A percentile compares a stretch with the other conserved stretches of the same genome.
Conservation (phyloP, 2,888 invertebrate species). For the Chydorus sphaericus region DNA sequence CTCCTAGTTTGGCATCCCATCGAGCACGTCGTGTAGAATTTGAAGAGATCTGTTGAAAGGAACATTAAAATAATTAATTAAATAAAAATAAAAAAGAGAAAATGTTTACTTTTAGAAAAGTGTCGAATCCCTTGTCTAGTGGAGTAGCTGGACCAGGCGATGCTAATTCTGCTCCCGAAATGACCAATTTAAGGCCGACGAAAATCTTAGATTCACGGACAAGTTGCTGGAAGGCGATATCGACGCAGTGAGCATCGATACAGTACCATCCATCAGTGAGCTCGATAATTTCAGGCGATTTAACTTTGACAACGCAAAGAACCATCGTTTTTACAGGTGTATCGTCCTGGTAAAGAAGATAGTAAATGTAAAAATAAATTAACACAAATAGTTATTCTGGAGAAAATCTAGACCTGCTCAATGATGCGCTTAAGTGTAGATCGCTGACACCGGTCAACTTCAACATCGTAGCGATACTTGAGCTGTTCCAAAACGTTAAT, state of each 20-base stretch:
- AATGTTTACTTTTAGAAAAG: slow-evolving; percentile 53
- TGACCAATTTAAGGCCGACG: slow-evolving; percentile 55
- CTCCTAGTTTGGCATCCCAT: slow-evolving; percentile 56
- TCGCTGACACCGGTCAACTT: slow-evolving; percentile 55
- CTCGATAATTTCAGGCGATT: slow-evolving; percentile 35
- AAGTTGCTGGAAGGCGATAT: slow-evolving; percentile 43
- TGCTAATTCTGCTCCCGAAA: slow-evolving; percentile 51
- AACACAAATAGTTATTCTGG: too few species aligned
- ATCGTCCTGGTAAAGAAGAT: slow-evolving; percentile 44
- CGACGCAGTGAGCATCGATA: slow-evolving; percentile 42
- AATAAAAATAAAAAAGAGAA: too few species aligned
- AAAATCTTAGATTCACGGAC: slow-evolving; percentile 41
- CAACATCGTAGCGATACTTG: slow-evolving; percentile 54
- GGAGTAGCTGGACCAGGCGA: slow-evolving; percentile 55
- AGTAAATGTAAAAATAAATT: too few species aligned
- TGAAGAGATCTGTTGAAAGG: slow-evolving; percentile 51
- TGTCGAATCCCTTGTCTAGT: slow-evolving; percentile 45
- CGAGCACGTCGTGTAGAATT: slow-evolving; percentile 50
- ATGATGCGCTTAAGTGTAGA: slow-evolving; percentile 53
- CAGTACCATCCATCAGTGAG: slow-evolving; percentile 74
- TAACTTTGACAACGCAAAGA: slow-evolving; percentile 48
- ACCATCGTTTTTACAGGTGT: slow-evolving; percentile 50
- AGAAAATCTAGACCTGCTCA: slow-evolving; percentile 44
- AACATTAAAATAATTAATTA: too few species aligned
- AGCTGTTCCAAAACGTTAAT: slow-evolving; percentile 54